These are phyloP conservation scores for Pelagia noctiluca DNA, from an alignment of 30 jellyfish, hydroid and myxozoan species.

Conservation along the genomic window DNA sequence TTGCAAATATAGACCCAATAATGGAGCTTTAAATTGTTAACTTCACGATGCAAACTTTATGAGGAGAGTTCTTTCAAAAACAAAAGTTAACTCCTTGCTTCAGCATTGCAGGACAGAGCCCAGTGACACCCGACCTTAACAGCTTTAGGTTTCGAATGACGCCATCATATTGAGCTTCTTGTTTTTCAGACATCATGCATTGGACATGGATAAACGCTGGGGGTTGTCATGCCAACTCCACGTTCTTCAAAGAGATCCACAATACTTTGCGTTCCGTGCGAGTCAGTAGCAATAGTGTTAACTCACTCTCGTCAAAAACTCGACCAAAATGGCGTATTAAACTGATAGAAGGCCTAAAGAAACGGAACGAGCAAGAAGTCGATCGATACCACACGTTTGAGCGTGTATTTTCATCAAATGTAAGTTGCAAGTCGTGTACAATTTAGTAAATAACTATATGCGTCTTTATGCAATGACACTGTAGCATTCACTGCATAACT, in stretches of 20 bases:
- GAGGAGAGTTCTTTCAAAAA: too few relatives aligned
- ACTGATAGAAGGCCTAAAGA: constrained; percentile 31
- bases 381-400: constrained; percentile 43
- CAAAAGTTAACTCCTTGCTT: too few relatives aligned
- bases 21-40: too few relatives aligned
- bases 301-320: neutral
- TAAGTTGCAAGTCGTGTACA: constrained; percentile 5
- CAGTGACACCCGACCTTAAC: too few relatives aligned
- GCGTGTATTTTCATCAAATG: neutral
- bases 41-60: too few relatives aligned
- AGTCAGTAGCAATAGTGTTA: constrained; percentile 46
- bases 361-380: constrained; percentile 56
- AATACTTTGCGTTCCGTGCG: constrained; percentile 16
- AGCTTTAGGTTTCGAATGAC: neutral
- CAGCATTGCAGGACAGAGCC: too few relatives aligned
- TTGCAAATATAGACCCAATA: too few relatives aligned
- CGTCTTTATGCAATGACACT: too few relatives aligned
- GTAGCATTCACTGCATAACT: too few relatives aligned
- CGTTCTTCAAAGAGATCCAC: constrained; percentile 30
- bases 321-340: constrained; percentile 60
- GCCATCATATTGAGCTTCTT: neutral
- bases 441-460: too few relatives aligned
- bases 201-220: constrained; percentile 87
- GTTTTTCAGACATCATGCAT: constrained; percentile 13
- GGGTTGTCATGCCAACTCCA: constrained; percentile 78